These are phyloP conservation scores for Cistogaster globosa DNA, from an alignment of 2,888 invertebrate genomes.

Conservation along the genomic window DNA sequence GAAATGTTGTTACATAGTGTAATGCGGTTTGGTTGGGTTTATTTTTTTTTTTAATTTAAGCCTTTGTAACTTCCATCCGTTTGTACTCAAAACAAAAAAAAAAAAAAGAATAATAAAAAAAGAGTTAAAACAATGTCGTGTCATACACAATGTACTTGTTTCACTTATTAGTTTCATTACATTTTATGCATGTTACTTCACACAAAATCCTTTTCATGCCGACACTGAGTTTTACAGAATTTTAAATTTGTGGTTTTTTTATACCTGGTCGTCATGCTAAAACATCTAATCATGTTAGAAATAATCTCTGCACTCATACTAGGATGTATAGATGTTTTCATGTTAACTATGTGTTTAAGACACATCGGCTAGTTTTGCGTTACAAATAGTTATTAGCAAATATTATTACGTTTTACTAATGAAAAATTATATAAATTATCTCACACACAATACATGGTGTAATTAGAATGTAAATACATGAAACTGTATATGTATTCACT, in stretches of 20 bases:
- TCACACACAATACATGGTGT: constrained; percentile 23
- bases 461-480: constrained; percentile 46
- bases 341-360: background rate
- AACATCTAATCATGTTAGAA: constrained; percentile 42
- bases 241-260: constrained; percentile 67
- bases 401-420: constrained; percentile 64
- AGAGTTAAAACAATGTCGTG: constrained; percentile 38
- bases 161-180: constrained; percentile 43
- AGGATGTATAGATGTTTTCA: background rate
- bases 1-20: constrained; percentile 36
- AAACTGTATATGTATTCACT: background rate
- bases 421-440: constrained; percentile 70
- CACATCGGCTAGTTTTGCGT: constrained; percentile 57
- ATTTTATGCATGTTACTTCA: constrained; percentile 50
- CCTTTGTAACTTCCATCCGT: background rate
- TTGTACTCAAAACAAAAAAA: background rate
- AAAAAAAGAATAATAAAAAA: background rate
- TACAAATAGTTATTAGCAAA: constrained; percentile 64
- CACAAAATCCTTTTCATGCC: constrained; percentile 24
- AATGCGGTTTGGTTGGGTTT: constrained; percentile 7
- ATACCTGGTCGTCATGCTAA: constrained; percentile 53
- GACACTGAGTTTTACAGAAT: constrained; percentile 25
- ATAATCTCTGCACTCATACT: constrained; percentile 35
- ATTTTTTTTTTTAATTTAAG: background rate
- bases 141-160: constrained; percentile 48